phyloP scores from a whole-genome alignment of 2,113 vertebrate species.

The Lepus americanus region DNA sequence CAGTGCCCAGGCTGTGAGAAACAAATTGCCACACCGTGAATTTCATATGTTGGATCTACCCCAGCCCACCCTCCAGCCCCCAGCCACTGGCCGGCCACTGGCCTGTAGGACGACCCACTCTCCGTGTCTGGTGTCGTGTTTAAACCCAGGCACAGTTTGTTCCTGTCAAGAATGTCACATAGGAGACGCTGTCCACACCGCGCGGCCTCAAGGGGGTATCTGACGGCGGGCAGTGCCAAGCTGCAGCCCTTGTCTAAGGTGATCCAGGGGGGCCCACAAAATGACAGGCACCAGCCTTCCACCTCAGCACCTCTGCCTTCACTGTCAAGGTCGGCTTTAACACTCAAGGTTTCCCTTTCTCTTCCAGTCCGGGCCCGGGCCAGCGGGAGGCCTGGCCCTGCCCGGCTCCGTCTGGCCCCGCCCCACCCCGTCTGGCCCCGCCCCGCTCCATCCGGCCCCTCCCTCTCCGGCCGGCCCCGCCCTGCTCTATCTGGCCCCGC shows the following conservation, averaged over 20 bases:
- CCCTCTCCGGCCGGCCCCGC: no score
- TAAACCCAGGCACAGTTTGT: slow-evolving; percentile 1
- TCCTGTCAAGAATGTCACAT: not conserved
- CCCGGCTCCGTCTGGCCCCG: no score
- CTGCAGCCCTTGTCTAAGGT: not conserved
- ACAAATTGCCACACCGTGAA: not conserved
- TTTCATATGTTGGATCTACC: not conserved
- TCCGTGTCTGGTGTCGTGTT: not conserved
- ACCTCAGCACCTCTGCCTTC: not conserved
- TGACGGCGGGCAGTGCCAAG: not conserved
- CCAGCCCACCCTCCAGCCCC: no score
- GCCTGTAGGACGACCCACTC: not conserved
- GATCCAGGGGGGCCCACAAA: not conserved
- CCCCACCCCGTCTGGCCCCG: no score
- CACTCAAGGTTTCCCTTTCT: no score
- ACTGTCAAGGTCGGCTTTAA: not conserved
- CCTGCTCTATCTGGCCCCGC: no score
- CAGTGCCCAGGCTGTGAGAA: not conserved
- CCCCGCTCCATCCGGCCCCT: no score
- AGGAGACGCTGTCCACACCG: not conserved
- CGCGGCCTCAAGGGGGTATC: not conserved
- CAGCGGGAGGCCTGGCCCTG: not conserved
- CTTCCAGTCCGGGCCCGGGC: not conserved
- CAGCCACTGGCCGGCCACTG: no score
- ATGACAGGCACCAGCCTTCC: not conserved